Evolutionary conservation across 2,797 vertebrate species (phyloP).

Genomic region (Prunella strophiata): DNA sequence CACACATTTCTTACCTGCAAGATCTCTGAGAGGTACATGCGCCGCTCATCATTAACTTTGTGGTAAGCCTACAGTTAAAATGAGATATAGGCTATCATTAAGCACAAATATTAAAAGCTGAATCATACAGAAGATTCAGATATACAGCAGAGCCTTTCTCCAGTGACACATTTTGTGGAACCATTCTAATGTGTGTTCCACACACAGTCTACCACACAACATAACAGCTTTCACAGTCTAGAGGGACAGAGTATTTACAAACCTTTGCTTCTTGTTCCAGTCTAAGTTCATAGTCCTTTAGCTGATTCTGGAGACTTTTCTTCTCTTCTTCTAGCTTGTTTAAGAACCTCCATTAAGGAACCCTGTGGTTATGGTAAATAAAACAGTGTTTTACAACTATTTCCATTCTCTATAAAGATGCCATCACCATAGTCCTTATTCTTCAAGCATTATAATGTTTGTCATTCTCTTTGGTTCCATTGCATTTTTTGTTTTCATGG

Average conservation of each 20-base stretch:
- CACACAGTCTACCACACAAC: background rate
- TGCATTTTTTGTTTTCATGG: background rate
- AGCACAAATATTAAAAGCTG: background rate
- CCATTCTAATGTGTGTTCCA: background rate
- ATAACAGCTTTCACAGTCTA: background rate
- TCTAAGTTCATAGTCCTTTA: conserved; percentile 82
- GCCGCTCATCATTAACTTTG: conserved; percentile 83
- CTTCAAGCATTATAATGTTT: background rate
- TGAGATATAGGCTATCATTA: background rate
- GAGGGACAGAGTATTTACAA: conserved; percentile 4
- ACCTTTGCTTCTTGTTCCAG: conserved; percentile 89
- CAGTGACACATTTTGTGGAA: background rate
- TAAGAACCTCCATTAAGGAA: conserved; percentile 81
- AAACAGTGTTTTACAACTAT: background rate
- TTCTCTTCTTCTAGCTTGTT: conserved; percentile 83
- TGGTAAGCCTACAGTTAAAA: conserved; percentile 83
- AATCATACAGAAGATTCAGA: background rate
- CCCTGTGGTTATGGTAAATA: conserved; percentile 73
- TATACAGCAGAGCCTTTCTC: background rate
- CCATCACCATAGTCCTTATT: background rate
- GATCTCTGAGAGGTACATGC: conserved; percentile 83
- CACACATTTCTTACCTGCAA: conserved; percentile 78
- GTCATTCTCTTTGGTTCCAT: background rate
- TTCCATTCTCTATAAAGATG: background rate
- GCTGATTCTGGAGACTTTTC: conserved; percentile 80